Evolutionary conservation across 2,888 invertebrate species (phyloP), one percentile per base, ranked within the genome.

Genomic region (Autographa pulchrina): DNA sequence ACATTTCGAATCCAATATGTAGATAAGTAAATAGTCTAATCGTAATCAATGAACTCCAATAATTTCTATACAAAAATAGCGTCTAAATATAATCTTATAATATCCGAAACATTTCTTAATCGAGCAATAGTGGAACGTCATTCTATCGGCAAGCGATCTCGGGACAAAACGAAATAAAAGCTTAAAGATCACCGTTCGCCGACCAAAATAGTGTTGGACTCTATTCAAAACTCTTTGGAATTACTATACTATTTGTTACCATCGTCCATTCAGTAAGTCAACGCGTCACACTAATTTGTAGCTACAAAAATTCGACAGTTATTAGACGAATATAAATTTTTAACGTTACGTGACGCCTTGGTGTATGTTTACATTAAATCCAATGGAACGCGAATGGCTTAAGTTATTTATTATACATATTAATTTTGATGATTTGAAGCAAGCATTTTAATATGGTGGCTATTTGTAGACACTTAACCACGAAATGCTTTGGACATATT

Each of bases 201-300:
- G 92, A 93, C 95, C 88, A 84, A 94, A 96, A 96, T 96, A 96
- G 94, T 91, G 75, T 95, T 96, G 96, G 96, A 95, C 93, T 91
- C 92, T 92, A 95, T 94, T 95, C 96, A 96, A 96, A 94, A 95
- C 94, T 94, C 92, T 92, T 93, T 83, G 94, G 95, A 95, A 95
- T 95, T 93, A 94, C 94, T 92, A 91, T 80, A 92, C 94, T 93
- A 95, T 95, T 94, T 94, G 94, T 94, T 92, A 84, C 90, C 84
- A 87, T 87, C 91, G 90, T 88, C 93, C 95, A 96, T 96, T 96
- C 95, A 96, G 94, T 94, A 95, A 93, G 92, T 94, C 94, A 94
- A 90, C 93, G 90, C 89, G 85, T 86, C 88, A 80, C 82, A 82
- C 89, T 92, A 91, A 94, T 94, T 92, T 92, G 92, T 93, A 92